Evolutionary conservation across 2,888 invertebrate species (phyloP).

Genomic region (Drosophila formosana): DNA sequence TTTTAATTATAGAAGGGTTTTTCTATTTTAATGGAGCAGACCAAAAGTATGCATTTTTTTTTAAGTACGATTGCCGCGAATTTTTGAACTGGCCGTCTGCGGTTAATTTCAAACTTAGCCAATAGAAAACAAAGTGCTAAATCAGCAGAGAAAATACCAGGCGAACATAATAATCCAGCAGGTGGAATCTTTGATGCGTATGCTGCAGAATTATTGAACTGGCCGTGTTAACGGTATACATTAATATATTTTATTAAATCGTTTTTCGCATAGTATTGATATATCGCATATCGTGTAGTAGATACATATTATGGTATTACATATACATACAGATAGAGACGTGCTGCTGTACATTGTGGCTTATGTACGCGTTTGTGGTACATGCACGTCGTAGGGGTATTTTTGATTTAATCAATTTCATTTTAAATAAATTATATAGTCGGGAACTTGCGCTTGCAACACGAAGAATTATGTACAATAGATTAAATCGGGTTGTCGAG

Average conservation of each 20-base stretch:
- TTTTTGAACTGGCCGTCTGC: too few relatives aligned
- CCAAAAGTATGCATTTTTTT: too few relatives aligned
- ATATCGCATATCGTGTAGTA: slow-evolving; percentile 52
- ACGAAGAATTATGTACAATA: slow-evolving; percentile 72
- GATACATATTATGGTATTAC: slow-evolving; percentile 32
- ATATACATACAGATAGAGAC: slow-evolving; percentile 33
- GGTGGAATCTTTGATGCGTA: too few relatives aligned
- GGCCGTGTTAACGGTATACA: slow-evolving; percentile 9
- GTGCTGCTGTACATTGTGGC: slow-evolving; percentile 15
- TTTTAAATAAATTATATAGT: slow-evolving; percentile 67
- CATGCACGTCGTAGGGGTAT: slow-evolving; percentile 30
- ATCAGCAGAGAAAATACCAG: neutral
- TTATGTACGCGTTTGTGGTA: slow-evolving; percentile 3
- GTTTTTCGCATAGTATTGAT: slow-evolving; percentile 56
- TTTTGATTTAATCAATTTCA: slow-evolving; percentile 14
- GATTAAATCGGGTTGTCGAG: slow-evolving; percentile 22
- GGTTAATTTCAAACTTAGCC: too few relatives aligned
- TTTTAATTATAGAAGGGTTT: too few relatives aligned
- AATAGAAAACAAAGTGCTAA: too few relatives aligned
- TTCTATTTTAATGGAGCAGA: too few relatives aligned
- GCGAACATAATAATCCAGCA: too few relatives aligned
- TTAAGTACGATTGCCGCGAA: too few relatives aligned
- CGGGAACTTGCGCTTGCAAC: slow-evolving; percentile 62
- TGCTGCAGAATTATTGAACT: too few relatives aligned
- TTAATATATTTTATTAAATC: slow-evolving; percentile 64